Conservation (phyloP, 2,113 vertebrate species). For the Platichthys flesus region DNA sequence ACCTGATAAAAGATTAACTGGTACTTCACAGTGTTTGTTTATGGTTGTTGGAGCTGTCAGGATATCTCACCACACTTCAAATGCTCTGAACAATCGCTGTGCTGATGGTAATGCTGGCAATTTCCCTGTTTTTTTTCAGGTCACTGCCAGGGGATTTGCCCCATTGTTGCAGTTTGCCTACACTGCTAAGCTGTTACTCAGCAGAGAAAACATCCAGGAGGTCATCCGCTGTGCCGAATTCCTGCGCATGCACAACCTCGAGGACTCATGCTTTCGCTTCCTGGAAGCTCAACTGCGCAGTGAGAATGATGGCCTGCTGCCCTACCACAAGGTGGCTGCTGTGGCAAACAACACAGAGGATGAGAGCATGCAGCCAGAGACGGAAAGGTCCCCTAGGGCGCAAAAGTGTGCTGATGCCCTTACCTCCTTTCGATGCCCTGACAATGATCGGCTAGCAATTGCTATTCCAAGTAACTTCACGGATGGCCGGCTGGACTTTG, state of each 20-base stretch:
- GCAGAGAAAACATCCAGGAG: constrained; percentile 99
- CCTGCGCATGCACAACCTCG: constrained; percentile 98
- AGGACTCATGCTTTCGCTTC: constrained; percentile 99
- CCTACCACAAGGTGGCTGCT: constrained; percentile 88
- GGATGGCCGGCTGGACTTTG: constrained; percentile 85
- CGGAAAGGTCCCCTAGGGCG: constrained; percentile 86
- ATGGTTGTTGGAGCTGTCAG: constrained; percentile 79
- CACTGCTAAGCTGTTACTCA: constrained; percentile 98
- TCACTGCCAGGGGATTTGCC: constrained; percentile 98
- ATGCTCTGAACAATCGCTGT: constrained; percentile 78
- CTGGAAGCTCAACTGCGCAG: constrained; percentile 96
- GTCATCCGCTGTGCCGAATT: constrained; percentile 98
- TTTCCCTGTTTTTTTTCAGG: constrained; percentile 89
- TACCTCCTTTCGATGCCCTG: constrained; percentile 81
- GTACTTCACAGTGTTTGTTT: constrained; percentile 81
- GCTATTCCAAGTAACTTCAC: constrained; percentile 78
- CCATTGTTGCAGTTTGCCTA: constrained; percentile 99
- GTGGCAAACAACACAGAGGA: constrained; percentile 87
- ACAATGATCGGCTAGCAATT: constrained; percentile 83
- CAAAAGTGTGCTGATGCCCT: constrained; percentile 83
- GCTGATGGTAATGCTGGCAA: constrained; percentile 86
- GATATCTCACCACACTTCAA: constrained; percentile 80
- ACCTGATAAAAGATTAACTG: constrained; percentile 75
- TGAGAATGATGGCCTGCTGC: constrained; percentile 90
- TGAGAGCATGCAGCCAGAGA: constrained; percentile 88